A percentile compares a stretch with the other conserved stretches of the same genome.
Conservation (phyloP, 2,797 vertebrate genomes). For the Tenualosa ilisha region DNA sequence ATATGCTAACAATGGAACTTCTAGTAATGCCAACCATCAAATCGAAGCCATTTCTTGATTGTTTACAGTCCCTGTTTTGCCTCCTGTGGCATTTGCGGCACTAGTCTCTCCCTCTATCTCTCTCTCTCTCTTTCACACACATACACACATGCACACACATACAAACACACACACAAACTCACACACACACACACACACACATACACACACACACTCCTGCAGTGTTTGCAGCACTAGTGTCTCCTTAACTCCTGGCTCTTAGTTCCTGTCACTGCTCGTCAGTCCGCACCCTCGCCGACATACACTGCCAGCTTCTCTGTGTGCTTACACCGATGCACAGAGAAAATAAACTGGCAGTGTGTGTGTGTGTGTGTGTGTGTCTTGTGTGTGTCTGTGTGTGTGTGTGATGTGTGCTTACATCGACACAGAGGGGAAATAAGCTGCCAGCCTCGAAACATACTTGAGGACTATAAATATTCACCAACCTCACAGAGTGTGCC, state of each 20-base stretch:
- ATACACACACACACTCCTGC: too few relatives aligned
- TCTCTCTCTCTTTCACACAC: too few relatives aligned
- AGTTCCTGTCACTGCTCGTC: not conserved
- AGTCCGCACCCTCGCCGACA: not conserved
- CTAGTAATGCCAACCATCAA: not conserved
- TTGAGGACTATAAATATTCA: slow-evolving; percentile 9
- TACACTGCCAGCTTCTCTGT: not conserved
- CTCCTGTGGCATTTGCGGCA: not conserved
- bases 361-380: too few relatives aligned
- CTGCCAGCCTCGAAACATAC: not conserved
- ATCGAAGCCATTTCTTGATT: not conserved
- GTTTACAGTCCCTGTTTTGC: not conserved
- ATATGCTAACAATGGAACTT: not conserved
- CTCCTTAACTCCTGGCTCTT: not conserved
- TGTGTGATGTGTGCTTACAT: not conserved
- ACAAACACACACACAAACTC: too few relatives aligned
- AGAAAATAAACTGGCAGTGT: too few relatives aligned
- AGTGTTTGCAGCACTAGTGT: too few relatives aligned
- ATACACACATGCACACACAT: too few relatives aligned
- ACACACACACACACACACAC: too few relatives aligned
- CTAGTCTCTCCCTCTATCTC: not conserved
- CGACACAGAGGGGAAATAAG: not conserved
- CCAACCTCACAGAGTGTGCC: slow-evolving; percentile 15
- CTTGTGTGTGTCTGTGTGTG: too few relatives aligned
- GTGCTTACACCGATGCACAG: not conserved